These are phyloP conservation scores for Hirtodrosophila confusa DNA, from an alignment of 2,888 invertebrate genomes.

Conservation along the genomic window DNA sequence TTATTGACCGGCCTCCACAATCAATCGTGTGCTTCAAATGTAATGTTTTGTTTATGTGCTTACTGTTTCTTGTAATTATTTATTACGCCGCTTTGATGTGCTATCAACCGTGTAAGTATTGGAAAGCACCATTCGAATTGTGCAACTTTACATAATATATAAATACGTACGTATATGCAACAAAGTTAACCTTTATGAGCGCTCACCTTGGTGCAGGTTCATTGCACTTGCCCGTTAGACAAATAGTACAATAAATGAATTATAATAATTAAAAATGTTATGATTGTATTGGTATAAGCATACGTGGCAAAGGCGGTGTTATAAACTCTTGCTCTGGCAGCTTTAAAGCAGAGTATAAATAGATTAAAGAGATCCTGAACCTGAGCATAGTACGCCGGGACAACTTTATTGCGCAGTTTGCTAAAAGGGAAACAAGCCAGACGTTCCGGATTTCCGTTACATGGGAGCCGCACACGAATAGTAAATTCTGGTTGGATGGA, in stretches of 20 bases:
- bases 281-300: too few relatives aligned
- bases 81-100: conserved; percentile 4
- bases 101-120: conserved; percentile 40
- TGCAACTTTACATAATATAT: background rate
- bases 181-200: conserved; percentile 5
- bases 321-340: too few relatives aligned
- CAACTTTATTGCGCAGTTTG: too few relatives aligned
- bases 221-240: conserved; percentile 32
- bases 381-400: too few relatives aligned
- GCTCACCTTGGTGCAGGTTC: conserved; percentile 47
- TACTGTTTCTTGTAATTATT: conserved; percentile 1
- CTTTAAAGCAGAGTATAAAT: too few relatives aligned
- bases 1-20: conserved; percentile 36
- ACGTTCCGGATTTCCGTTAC: too few relatives aligned
- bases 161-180: conserved; percentile 1
- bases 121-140: conserved; percentile 16
- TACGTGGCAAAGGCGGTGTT: too few relatives aligned
- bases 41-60: background rate
- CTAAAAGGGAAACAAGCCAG: too few relatives aligned
- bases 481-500: too few relatives aligned
- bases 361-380: too few relatives aligned
- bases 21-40: conserved; percentile 18
- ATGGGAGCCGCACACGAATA: too few relatives aligned
- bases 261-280: background rate
- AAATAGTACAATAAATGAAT: background rate